Conservation (phyloP, 1,140 invertebrate species). For the Pygmarrhopalites habei region DNA sequence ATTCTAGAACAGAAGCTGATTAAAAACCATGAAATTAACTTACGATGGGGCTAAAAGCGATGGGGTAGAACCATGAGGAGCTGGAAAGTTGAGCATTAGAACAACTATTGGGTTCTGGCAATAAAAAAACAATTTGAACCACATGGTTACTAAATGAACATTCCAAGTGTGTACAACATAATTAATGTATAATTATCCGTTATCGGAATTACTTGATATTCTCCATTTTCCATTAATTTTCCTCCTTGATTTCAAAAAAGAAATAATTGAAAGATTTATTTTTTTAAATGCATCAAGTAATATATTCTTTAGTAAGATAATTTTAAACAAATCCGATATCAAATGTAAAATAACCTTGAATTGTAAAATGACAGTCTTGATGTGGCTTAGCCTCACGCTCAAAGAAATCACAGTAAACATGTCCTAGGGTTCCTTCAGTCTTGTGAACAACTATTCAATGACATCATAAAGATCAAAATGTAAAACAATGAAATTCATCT, state of each 20-base stretch:
- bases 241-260: too few relatives aligned
- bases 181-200: too few relatives aligned
- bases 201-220: too few relatives aligned
- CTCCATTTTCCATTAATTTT: neutral
- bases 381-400: constrained; percentile 79
- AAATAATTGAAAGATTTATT: too few relatives aligned
- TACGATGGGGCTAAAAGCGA: constrained; percentile 66
- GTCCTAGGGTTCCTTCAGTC: constrained; percentile 69
- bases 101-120: constrained; percentile 82
- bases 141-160: too few relatives aligned
- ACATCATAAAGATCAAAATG: neutral
- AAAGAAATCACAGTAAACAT: constrained; percentile 98
- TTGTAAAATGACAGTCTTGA: constrained; percentile 98
- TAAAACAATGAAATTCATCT: neutral
- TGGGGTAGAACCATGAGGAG: constrained; percentile 55
- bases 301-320: neutral
- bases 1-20: too few relatives aligned
- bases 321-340: too few relatives aligned
- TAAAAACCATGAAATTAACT: too few relatives aligned
- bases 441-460: constrained; percentile 69
- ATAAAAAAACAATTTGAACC: constrained; percentile 2
- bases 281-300: neutral
- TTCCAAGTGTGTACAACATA: too few relatives aligned
- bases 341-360: constrained; percentile 63
- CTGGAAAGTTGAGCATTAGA: constrained; percentile 78